These are phyloP conservation scores for Zosterops pallidus DNA, from an alignment of 2,113 vertebrate species.

Conservation along the genomic window DNA sequence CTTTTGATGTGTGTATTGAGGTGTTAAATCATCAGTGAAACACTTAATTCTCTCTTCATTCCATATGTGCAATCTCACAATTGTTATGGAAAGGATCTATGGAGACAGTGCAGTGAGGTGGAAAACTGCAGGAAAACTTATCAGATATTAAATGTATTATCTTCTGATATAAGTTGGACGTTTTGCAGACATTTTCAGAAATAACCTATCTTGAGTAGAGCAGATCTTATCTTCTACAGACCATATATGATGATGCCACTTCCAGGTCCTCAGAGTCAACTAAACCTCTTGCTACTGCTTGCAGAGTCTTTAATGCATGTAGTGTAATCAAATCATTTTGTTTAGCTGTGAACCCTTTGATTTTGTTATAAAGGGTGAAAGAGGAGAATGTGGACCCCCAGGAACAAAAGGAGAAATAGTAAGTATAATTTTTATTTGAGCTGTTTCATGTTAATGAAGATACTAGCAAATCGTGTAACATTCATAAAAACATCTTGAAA, in stretches of 20 bases:
- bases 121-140: neutral
- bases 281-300: neutral
- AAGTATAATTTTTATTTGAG: slow-evolving; percentile 46
- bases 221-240: neutral
- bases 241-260: neutral
- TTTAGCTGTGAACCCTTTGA: neutral
- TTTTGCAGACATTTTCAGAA: neutral
- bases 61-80: neutral
- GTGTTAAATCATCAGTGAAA: neutral
- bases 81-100: neutral
- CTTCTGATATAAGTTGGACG: neutral
- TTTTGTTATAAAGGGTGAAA: slow-evolving; percentile 77
- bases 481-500: neutral
- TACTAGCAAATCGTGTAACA: neutral
- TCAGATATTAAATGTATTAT: neutral
- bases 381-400: slow-evolving; percentile 84
- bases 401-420: slow-evolving; percentile 84
- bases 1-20: neutral
- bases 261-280: neutral
- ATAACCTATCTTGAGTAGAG: neutral
- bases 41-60: neutral
- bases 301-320: neutral
- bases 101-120: fast-evolving
- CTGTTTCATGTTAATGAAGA: neutral
- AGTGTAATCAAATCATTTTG: neutral